A percentile compares a stretch with the other conserved stretches of the same genome.
These are phyloP conservation scores for Lymantria monacha DNA, from an alignment of 2,888 invertebrate genomes.

Conservation along the genomic window DNA sequence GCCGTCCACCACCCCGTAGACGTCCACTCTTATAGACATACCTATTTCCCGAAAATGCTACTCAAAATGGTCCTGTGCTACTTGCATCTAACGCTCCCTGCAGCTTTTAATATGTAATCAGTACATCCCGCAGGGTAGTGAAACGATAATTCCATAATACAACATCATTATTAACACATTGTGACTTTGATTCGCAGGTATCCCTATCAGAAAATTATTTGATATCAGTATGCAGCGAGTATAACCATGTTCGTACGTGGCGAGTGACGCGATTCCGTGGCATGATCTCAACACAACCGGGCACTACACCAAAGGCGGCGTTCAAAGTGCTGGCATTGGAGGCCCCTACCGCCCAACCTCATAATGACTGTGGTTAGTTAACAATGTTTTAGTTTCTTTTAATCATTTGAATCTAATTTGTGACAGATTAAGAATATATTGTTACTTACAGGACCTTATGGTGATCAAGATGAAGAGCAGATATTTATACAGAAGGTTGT, in stretches of 20 bases:
- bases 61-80: no score
- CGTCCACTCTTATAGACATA: no score
- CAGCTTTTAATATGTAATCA: no score
- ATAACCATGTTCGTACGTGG: slow-evolving; percentile 99
- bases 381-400: not conserved
- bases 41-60: no score
- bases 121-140: no score
- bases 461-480: slow-evolving; percentile 98
- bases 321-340: slow-evolving; percentile 95
- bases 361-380: slow-evolving; percentile 85
- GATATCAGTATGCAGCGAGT: slow-evolving; percentile 97
- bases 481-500: slow-evolving; percentile 99
- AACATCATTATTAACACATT: no score
- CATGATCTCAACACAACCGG: slow-evolving; percentile 99
- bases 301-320: slow-evolving; percentile 97
- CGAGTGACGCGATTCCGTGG: slow-evolving; percentile 97
- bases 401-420: not conserved
- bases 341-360: slow-evolving; percentile 82
- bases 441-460: slow-evolving; percentile 89
- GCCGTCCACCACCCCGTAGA: no score
- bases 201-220: slow-evolving; percentile 97
- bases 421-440: not conserved
- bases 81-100: no score
- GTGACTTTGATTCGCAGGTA: slow-evolving; percentile 78
- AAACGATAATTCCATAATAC: no score